phyloP scores from a whole-genome alignment of 30 jellyfish, hydroid and myxozoan genomes.

The Sanderia malayensis region DNA sequence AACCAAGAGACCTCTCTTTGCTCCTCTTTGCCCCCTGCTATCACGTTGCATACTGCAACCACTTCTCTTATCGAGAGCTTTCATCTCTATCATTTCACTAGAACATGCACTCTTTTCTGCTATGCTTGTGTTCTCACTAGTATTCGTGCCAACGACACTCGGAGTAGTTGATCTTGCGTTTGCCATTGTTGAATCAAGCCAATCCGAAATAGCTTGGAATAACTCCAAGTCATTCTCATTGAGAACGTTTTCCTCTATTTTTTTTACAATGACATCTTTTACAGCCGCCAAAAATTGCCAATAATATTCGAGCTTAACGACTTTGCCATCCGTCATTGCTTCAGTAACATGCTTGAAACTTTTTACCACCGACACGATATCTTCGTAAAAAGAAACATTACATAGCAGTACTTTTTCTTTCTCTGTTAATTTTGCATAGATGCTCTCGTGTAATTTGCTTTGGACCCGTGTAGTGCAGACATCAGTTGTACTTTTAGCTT shows the following conservation, averaged over 20 bases:
- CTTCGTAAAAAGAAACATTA: conserved; percentile 32
- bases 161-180: background rate
- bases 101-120: background rate
- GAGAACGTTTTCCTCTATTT: background rate
- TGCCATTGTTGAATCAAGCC: background rate
- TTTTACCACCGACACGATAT: background rate
- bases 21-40: no score
- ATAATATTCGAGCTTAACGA: background rate
- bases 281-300: background rate
- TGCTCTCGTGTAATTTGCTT: conserved; percentile 12
- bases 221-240: background rate
- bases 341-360: conserved; percentile 22
- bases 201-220: background rate
- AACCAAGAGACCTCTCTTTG: no score
- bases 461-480: conserved; percentile 21
- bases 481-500: conserved; percentile 24
- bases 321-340: background rate
- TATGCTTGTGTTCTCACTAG: background rate
- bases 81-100: background rate
- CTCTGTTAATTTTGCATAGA: conserved; percentile 12
- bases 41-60: no score
- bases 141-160: background rate
- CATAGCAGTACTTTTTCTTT: conserved; percentile 12
- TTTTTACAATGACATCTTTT: background rate
- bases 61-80: no score